These are phyloP conservation scores for Trachelipus rathkii DNA, from an alignment of 1,140 invertebrate species.

Conservation along the genomic window DNA sequence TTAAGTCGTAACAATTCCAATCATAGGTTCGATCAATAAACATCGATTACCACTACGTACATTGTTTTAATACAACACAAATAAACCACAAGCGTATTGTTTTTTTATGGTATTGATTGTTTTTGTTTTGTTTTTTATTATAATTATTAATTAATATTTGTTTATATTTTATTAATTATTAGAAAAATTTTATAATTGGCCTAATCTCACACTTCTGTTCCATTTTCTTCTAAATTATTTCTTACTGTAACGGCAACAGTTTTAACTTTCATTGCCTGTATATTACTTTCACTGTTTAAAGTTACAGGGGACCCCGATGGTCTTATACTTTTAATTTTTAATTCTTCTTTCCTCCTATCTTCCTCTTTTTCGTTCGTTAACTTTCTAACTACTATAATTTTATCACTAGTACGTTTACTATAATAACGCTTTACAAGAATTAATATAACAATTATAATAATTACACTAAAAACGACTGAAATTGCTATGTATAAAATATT, in stretches of 20 bases:
- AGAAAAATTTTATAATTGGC: too few relatives aligned
- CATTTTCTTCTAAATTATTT: conserved; percentile 45
- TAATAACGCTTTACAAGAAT: conserved; percentile 33
- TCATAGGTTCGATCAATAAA: too few relatives aligned
- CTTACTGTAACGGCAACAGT: conserved; percentile 43
- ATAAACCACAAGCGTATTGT: too few relatives aligned
- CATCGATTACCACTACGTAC: too few relatives aligned
- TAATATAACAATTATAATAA: conserved; percentile 33
- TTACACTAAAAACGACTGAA: conserved; percentile 28
- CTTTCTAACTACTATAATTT: conserved; percentile 42
- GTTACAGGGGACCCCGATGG: conserved; percentile 36
- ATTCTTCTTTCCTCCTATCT: conserved; percentile 36
- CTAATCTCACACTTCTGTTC: conserved; percentile 39
- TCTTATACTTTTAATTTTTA: conserved; percentile 32
- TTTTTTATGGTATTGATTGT: too few relatives aligned
- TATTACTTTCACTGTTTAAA: conserved; percentile 44
- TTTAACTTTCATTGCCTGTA: conserved; percentile 44
- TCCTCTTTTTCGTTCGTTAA: conserved; percentile 43
- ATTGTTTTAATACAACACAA: too few relatives aligned
- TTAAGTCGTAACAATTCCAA: too few relatives aligned
- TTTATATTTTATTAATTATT: too few relatives aligned
- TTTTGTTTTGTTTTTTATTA: too few relatives aligned
- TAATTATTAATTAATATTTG: too few relatives aligned
- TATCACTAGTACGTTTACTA: conserved; percentile 37
- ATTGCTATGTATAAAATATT: conserved; percentile 38